Evolutionary conservation across 2,797 vertebrate genomes (phyloP).

Genomic region (Typhlichthys eigenmanni): DNA sequence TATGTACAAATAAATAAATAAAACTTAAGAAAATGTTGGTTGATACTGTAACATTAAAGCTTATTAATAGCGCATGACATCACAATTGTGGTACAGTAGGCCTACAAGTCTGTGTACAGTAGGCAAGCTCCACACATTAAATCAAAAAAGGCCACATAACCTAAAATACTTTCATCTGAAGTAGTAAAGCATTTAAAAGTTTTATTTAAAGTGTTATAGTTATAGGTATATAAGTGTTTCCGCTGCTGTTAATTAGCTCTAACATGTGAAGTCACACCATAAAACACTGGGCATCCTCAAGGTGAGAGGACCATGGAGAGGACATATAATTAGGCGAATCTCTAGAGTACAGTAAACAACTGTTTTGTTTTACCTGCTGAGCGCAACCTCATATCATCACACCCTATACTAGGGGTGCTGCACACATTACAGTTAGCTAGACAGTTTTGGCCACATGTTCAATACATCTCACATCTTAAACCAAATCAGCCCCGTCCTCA

Average conservation of each 20-base stretch:
- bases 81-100: too few relatives aligned
- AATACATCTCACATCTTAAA: constrained; percentile 36
- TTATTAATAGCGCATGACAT: too few relatives aligned
- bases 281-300: constrained; percentile 41
- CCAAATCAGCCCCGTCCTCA: constrained; percentile 28
- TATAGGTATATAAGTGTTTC: constrained; percentile 16
- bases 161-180: constrained; percentile 39
- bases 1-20: too few relatives aligned
- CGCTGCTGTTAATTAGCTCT: constrained; percentile 22
- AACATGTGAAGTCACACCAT: constrained; percentile 49
- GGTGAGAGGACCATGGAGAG: constrained; percentile 11
- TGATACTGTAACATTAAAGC: too few relatives aligned
- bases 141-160: constrained; percentile 35
- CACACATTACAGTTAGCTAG: constrained; percentile 30
- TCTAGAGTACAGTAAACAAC: too few relatives aligned
- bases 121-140: background rate
- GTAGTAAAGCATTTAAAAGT: constrained; percentile 34
- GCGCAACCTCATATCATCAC: background rate
- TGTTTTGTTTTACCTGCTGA: too few relatives aligned
- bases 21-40: too few relatives aligned
- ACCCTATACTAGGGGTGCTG: constrained; percentile 10
- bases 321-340: too few relatives aligned
- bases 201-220: constrained; percentile 22
- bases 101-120: too few relatives aligned
- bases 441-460: constrained; percentile 29